Percentiles rank a stretch among this genome's conserved stretches.
phyloP scores from a whole-genome alignment of 2,113 vertebrate species.

The Anser cygnoides region DNA sequence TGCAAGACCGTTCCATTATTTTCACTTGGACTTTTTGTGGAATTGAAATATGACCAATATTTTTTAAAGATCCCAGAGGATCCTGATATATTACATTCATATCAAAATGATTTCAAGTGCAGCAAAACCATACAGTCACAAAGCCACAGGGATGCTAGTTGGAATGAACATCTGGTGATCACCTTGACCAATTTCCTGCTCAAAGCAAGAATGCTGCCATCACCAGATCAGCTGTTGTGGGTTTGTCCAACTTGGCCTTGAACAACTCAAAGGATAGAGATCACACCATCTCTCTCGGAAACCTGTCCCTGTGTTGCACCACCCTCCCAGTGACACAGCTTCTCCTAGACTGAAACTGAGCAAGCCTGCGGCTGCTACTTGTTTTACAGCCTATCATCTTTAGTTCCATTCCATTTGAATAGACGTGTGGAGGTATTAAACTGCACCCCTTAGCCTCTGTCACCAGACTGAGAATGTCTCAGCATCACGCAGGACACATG shows the following conservation, averaged over 20 bases:
- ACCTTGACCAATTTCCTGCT: not conserved
- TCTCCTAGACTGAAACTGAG: not conserved
- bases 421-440: not conserved
- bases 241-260: not conserved
- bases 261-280: not conserved
- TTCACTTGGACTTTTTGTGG: not conserved
- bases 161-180: not conserved
- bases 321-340: not conserved
- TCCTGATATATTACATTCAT: not conserved
- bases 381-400: not conserved
- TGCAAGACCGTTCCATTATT: accelerated
- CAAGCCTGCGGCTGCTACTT: not conserved
- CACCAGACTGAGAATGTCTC: not conserved
- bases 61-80: not conserved
- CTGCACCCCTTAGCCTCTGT: not conserved
- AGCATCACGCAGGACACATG: not conserved
- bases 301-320: not conserved
- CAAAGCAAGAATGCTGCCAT: not conserved
- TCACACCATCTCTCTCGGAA: not conserved
- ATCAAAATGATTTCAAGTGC: not conserved
- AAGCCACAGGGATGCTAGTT: not conserved
- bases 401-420: not conserved
- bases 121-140: not conserved
- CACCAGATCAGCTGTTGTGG: not conserved
- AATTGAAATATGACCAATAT: not conserved